Evolutionary conservation across 2,888 invertebrate genomes (phyloP).

Genomic region (Pinctada fucata): DNA sequence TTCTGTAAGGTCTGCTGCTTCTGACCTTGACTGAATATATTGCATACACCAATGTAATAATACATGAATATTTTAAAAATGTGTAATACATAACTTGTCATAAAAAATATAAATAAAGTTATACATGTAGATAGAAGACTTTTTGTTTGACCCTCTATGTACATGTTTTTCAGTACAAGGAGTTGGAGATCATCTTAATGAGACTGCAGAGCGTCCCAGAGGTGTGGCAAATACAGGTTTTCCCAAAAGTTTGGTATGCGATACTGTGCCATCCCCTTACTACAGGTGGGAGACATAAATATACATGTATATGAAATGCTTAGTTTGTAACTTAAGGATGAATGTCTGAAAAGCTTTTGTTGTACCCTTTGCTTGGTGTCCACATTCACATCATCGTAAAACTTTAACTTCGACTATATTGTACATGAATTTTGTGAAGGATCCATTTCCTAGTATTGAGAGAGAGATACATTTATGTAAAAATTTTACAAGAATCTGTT

Average conservation of each 20-base stretch:
- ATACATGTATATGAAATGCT: neutral
- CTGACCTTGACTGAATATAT: no score
- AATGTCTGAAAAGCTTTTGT: neutral
- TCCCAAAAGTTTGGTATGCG: slow-evolving; percentile 62
- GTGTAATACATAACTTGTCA: no score
- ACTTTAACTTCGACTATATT: neutral
- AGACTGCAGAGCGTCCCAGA: slow-evolving; percentile 57
- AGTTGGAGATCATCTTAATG: slow-evolving; percentile 61
- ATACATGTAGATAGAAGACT: no score
- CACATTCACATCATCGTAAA: neutral
- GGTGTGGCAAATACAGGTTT: slow-evolving; percentile 59
- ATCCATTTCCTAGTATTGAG: no score
- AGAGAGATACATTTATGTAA: no score
- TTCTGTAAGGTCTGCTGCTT: no score
- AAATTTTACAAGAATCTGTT: no score
- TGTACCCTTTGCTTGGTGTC: neutral
- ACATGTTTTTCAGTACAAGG: slow-evolving; percentile 48
- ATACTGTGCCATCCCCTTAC: slow-evolving; percentile 55
- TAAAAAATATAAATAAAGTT: no score
- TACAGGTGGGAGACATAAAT: slow-evolving; percentile 51
- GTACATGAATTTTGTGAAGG: neutral
- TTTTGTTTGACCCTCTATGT: neutral
- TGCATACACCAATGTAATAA: no score
- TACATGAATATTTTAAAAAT: no score
- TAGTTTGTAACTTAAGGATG: neutral